Evolutionary conservation across 2,888 invertebrate genomes (phyloP).

Genomic region (Sisyra terminalis): DNA sequence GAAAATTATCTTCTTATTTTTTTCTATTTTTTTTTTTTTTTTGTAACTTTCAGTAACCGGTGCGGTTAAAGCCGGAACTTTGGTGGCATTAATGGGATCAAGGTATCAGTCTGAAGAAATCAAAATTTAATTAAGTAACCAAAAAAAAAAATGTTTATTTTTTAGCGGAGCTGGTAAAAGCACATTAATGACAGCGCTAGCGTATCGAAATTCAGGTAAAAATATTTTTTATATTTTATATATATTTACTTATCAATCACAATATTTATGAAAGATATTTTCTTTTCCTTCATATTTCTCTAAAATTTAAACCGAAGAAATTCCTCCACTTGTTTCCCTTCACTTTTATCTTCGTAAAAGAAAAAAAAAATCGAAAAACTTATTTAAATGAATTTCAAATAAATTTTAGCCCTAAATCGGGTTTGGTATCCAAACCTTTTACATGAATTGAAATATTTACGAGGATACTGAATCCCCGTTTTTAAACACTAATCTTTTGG

Average conservation of each 20-base stretch:
- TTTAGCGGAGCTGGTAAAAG: slow-evolving; percentile 79
- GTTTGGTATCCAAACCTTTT: background rate
- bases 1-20: background rate
- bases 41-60: too few relatives aligned
- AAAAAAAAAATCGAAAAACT: background rate
- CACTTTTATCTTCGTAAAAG: too few relatives aligned
- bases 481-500: too few relatives aligned
- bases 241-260: slow-evolving; percentile 10
- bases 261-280: too few relatives aligned
- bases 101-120: slow-evolving; percentile 37
- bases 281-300: too few relatives aligned
- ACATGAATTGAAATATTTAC: too few relatives aligned
- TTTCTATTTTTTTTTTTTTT: slow-evolving; percentile 16
- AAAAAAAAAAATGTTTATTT: slow-evolving; percentile 15
- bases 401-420: background rate
- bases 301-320: too few relatives aligned
- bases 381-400: background rate
- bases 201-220: slow-evolving; percentile 53
- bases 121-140: too few relatives aligned
- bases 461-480: too few relatives aligned
- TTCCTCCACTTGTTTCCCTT: background rate
- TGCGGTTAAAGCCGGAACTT: slow-evolving; percentile 61
- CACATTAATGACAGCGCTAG: slow-evolving; percentile 71
- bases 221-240: background rate
- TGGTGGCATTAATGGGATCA: slow-evolving; percentile 73